phyloP scores from a whole-genome alignment of 2,888 invertebrate genomes.

The Hemicrepidius hirtus region DNA sequence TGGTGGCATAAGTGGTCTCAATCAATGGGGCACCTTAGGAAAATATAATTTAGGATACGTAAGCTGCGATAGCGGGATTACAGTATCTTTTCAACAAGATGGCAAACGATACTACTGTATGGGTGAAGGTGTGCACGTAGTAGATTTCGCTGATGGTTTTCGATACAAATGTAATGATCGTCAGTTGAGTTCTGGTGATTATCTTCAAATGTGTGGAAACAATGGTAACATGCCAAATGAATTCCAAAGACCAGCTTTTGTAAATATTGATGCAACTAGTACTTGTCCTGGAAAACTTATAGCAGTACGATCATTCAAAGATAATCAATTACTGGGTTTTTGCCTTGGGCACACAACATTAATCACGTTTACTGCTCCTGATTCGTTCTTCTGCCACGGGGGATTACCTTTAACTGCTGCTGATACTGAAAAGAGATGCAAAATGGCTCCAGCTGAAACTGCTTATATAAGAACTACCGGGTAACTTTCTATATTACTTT shows the following conservation, averaged over 20 bases:
- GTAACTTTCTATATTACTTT: too few relatives aligned
- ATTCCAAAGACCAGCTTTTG: slow-evolving; percentile 13
- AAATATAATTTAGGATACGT: slow-evolving; percentile 18
- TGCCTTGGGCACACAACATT: slow-evolving; percentile 23
- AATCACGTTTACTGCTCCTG: slow-evolving; percentile 13
- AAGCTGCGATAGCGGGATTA: slow-evolving; percentile 13
- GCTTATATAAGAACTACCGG: not conserved
- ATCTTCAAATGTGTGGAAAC: slow-evolving; percentile 22
- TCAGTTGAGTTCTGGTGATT: slow-evolving; percentile 4
- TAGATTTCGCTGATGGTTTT: slow-evolving; percentile 3
- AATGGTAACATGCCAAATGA: slow-evolving; percentile 26
- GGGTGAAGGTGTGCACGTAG: slow-evolving; percentile 17
- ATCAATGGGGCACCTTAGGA: slow-evolving; percentile 18
- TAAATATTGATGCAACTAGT: not conserved
- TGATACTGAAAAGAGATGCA: not conserved
- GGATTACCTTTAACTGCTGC: slow-evolving; percentile 4
- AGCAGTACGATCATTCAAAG: not conserved
- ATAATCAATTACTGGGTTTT: slow-evolving; percentile 3
- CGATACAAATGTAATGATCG: slow-evolving; percentile 17
- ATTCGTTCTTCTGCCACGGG: not conserved
- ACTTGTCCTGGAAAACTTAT: slow-evolving; percentile 16
- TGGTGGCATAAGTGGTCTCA: slow-evolving; percentile 11
- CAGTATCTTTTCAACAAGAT: slow-evolving; percentile 18
- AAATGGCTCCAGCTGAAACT: not conserved
- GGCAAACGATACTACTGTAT: slow-evolving; percentile 20